Evolutionary conservation across 1,140 invertebrate genomes (phyloP).

Genomic region (Druon quercuslanigerum): DNA sequence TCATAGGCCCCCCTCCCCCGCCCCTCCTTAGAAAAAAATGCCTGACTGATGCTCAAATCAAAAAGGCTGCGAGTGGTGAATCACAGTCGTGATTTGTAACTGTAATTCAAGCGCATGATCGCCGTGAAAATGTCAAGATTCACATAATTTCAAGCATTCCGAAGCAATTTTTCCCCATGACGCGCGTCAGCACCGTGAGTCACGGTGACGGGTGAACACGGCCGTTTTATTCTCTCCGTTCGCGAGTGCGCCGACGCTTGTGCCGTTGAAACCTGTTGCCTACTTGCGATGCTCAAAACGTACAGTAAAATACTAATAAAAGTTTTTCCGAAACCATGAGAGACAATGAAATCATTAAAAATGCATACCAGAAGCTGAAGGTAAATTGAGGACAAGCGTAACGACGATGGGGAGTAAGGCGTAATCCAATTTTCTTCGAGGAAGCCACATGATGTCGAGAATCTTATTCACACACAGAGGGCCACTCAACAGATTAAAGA

Average conservation of each 20-base stretch:
- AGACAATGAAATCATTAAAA: background rate
- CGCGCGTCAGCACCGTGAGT: too few relatives aligned
- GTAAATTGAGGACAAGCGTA: conserved; percentile 51
- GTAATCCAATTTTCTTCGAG: conserved; percentile 71
- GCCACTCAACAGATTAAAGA: conserved; percentile 54
- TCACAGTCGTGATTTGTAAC: too few relatives aligned
- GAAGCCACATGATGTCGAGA: conserved; percentile 64
- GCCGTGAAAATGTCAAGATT: too few relatives aligned
- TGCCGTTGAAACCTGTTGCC: conserved; percentile 68
- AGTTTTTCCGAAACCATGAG: background rate
- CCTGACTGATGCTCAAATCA: too few relatives aligned
- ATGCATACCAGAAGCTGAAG: conserved; percentile 55
- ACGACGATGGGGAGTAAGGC: conserved; percentile 55
- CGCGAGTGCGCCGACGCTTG: conserved; percentile 64
- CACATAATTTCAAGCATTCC: too few relatives aligned
- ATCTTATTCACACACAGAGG: conserved; percentile 60
- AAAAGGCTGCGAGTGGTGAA: too few relatives aligned
- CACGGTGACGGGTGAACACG: too few relatives aligned
- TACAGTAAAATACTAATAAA: conserved; percentile 28
- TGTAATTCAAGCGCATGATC: too few relatives aligned
- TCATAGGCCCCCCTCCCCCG: too few relatives aligned
- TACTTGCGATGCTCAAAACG: conserved; percentile 45
- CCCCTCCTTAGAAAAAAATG: too few relatives aligned
- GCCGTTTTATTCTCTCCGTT: too few relatives aligned
- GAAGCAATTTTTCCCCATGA: too few relatives aligned